Conservation (phyloP, 2,797 vertebrate genomes). For the Myotis planiceps region DNA sequence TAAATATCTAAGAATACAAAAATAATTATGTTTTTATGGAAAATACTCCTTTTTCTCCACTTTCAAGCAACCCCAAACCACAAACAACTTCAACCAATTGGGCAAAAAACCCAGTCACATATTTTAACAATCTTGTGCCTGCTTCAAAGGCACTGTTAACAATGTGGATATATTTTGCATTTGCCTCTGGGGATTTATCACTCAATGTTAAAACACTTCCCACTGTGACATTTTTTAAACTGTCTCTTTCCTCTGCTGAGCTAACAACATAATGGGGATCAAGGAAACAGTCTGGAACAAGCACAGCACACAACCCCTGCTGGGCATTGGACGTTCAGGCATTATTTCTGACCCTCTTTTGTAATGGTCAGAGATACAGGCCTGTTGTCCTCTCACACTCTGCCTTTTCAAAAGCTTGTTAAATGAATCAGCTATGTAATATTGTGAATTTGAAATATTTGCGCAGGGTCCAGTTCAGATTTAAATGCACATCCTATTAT, state of each 20-base stretch:
- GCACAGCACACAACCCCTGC: slow-evolving; percentile 74
- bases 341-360: slow-evolving; percentile 73
- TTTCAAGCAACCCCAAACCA: slow-evolving; percentile 4
- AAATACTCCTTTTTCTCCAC: slow-evolving; percentile 34
- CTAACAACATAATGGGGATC: slow-evolving; percentile 84
- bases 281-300: slow-evolving; percentile 77
- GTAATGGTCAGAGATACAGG: slow-evolving; percentile 69
- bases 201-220: slow-evolving; percentile 81
- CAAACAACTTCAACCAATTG: slow-evolving; percentile 50
- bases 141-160: slow-evolving; percentile 66
- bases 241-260: slow-evolving; percentile 81
- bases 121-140: slow-evolving; percentile 69
- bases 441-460: slow-evolving; percentile 67
- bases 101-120: slow-evolving; percentile 58
- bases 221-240: slow-evolving; percentile 79
- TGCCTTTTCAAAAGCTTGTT: slow-evolving; percentile 69
- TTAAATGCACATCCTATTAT: slow-evolving; percentile 62
- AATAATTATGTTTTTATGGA: background rate
- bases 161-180: slow-evolving; percentile 81
- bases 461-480: slow-evolving; percentile 60
- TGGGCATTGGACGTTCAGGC: slow-evolving; percentile 71
- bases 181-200: slow-evolving; percentile 76
- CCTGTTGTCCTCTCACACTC: slow-evolving; percentile 11
- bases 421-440: slow-evolving; percentile 55
- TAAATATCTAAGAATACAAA: background rate